phyloP scores from a whole-genome alignment of 2,888 invertebrate genomes.

The Pocota personata region DNA sequence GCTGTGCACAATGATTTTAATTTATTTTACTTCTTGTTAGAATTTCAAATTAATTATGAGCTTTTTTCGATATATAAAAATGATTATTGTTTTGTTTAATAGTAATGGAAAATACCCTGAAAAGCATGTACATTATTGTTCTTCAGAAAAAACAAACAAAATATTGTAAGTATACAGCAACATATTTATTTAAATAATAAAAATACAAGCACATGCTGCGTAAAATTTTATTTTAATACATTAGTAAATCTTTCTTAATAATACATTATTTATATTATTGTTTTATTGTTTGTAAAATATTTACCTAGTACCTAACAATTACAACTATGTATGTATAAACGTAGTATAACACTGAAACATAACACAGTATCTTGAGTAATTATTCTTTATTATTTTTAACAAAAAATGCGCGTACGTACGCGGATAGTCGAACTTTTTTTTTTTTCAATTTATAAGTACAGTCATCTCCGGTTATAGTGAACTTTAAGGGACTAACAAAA shows the following conservation, averaged over 20 bases:
- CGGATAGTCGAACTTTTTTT: too few species aligned
- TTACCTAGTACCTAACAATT: too few species aligned
- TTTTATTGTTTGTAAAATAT: too few species aligned
- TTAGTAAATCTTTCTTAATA: background rate
- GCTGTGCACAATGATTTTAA: constrained; percentile 75
- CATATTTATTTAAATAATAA: background rate
- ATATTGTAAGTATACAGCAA: background rate
- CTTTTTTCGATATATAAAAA: background rate
- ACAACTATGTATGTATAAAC: too few species aligned
- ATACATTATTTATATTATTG: background rate
- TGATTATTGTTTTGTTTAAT: background rate
- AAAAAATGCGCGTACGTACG: too few species aligned
- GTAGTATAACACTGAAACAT: too few species aligned
- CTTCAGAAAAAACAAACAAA: background rate
- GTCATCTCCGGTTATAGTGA: too few species aligned
- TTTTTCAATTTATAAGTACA: too few species aligned
- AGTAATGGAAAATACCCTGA: background rate
- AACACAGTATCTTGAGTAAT: too few species aligned
- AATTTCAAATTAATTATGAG: background rate
- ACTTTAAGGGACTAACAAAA: too few species aligned
- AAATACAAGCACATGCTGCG: constrained; percentile 27
- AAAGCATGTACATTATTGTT: constrained; percentile 8
- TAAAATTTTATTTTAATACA: background rate
- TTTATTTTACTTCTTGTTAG: constrained; percentile 23
- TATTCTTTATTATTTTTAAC: too few species aligned